A percentile compares a stretch with the other conserved stretches of the same genome.
Conservation (phyloP, 2,888 invertebrate genomes). For the Lumbricus terrestris region DNA sequence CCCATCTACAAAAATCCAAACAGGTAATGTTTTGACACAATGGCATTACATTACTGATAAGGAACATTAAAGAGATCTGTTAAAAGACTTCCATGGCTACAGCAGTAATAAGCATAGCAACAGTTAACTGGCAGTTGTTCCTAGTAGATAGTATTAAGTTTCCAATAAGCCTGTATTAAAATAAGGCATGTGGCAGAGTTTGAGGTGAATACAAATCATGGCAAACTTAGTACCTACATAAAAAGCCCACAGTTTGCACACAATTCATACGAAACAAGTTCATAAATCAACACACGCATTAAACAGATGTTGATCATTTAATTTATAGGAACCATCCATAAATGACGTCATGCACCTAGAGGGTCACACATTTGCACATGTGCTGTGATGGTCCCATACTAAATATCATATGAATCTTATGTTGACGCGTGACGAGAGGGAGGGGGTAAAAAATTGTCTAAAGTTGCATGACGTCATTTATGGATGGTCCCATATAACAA, state of each 20-base stretch:
- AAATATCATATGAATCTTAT: too few relatives aligned
- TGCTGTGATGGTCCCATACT: too few relatives aligned
- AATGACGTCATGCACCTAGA: too few relatives aligned
- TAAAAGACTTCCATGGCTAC: background rate
- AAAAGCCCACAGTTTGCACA: background rate
- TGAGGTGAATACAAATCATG: background rate
- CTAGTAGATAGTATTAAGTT: background rate
- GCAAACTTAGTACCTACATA: background rate
- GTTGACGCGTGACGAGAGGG: too few relatives aligned
- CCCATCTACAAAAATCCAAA: background rate
- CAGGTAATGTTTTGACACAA: background rate
- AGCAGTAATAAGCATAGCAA: background rate
- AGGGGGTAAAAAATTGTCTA: too few relatives aligned
- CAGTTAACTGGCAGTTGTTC: background rate
- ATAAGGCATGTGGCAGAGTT: background rate
- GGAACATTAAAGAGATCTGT: background rate
- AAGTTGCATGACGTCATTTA: background rate
- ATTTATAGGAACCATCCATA: too few relatives aligned
- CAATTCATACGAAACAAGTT: background rate
- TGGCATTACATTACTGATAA: background rate
- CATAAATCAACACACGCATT: background rate
- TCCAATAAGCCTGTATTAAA: background rate
- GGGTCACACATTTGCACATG: too few relatives aligned
- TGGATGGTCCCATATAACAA: background rate
- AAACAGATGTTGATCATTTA: background rate